phyloP scores from a whole-genome alignment of 1,140 invertebrate species.

The Macrotrachela quadricornifera region DNA sequence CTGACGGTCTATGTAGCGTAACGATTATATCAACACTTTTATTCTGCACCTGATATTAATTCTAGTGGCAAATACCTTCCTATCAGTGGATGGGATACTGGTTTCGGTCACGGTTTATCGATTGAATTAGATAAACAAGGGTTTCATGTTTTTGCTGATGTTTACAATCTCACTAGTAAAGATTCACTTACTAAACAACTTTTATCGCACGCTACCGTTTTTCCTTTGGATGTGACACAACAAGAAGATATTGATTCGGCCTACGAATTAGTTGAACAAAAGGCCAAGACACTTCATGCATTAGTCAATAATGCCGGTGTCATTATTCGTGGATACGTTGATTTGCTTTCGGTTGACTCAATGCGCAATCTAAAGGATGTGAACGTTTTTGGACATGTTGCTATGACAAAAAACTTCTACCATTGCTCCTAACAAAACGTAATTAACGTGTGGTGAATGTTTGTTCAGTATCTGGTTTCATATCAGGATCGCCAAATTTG shows the following conservation, averaged over 20 bases:
- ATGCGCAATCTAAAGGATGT: conserved; percentile 50
- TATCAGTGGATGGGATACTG: conserved; percentile 32
- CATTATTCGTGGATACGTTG: conserved; percentile 65
- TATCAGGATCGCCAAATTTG: too few relatives aligned
- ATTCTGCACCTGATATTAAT: neutral
- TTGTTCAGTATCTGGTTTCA: too few relatives aligned
- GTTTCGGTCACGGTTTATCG: conserved; percentile 29
- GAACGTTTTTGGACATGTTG: conserved; percentile 60
- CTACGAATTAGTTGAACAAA: too few relatives aligned
- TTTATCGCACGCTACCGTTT: too few relatives aligned
- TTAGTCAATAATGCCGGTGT: conserved; percentile 44
- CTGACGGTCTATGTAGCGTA: too few relatives aligned
- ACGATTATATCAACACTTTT: too few relatives aligned
- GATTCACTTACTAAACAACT: too few relatives aligned
- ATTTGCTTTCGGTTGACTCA: conserved; percentile 55
- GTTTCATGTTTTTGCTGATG: conserved; percentile 32
- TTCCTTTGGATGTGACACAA: too few relatives aligned
- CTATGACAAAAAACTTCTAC: conserved; percentile 47
- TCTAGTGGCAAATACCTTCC: conserved; percentile 14
- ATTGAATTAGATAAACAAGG: conserved; percentile 23
- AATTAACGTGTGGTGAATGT: neutral
- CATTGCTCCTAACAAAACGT: conserved; percentile 33
- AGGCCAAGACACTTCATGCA: neutral
- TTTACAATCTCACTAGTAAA: conserved; percentile 16
- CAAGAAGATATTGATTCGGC: too few relatives aligned